Base-by-base conservation (phyloP, 2,113 vertebrate species). In the Ceyx cyanopectus region DNA sequence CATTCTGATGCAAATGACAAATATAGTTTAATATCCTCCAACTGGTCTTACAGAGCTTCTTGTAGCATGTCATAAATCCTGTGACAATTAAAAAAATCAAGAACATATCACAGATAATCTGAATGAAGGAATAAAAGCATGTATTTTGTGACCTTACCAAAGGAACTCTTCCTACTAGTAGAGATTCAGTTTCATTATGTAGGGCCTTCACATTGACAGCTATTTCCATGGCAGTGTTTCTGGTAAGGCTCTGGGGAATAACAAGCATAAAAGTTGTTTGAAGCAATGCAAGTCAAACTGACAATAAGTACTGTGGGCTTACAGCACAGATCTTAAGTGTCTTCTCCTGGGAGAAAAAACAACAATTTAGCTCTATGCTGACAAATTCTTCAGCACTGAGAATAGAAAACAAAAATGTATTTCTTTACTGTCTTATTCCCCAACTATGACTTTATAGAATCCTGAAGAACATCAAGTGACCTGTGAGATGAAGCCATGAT, bases 121-220 rank as follows among this genome's bases (percentile, higher is more conserved):
- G 34, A 75, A 76, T 41, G 54, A 87, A 29, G 50, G 61, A 88
- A 53, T 60, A 85, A 83, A 89, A 3, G 5, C 5, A 19, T 1
- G 20, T 48, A n/a, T 84, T 73, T 85, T 77, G 21, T 80, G 87
- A 86, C 91, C 98, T 98, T 97, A 99, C 99, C 99, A 99, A 96
- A 95, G 99, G 99, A 90, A 99, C 98, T 86, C 98, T 98, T 85
- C 99, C 99, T 70, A 99, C 95, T 40, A 99, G 97, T 24, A 99
- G 98, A 40, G 98, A 99, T 85, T 99, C 99, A 0, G 99, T 99
- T 97, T 99, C 99, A 11, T 99, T 99, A 96, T 99, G 98, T 14
- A 99, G 97, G 11, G 99, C 99, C 95, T 99, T 99, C 96, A 99
- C 98, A 9, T 98, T 99, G 95, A 99, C 98, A 85, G 98, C 98